Evolutionary conservation across 2,888 invertebrate species (phyloP).

Genomic region (Lycocerus yunnanus): DNA sequence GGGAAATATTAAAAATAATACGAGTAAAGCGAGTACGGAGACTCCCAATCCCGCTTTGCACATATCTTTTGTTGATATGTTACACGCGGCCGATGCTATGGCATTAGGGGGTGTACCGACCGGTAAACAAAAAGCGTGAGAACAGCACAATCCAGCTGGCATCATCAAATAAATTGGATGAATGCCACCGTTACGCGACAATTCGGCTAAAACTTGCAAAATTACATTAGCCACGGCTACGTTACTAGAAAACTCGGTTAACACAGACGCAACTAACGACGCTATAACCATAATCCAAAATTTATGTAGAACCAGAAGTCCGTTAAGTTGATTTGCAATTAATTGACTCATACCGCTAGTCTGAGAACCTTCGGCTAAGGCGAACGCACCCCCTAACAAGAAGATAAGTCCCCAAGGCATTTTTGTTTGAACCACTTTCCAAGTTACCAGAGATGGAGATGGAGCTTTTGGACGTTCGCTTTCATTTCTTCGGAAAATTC

Average conservation of each 20-base stretch:
- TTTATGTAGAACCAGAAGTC: constrained; percentile 66
- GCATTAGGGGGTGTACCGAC: constrained; percentile 96
- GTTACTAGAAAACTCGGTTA: constrained; percentile 90
- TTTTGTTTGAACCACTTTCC: constrained; percentile 83
- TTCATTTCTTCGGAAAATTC: constrained; percentile 65
- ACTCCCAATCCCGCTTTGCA: constrained; percentile 71
- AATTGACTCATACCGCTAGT: constrained; percentile 76
- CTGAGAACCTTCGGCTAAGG: constrained; percentile 84
- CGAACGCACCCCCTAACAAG: constrained; percentile 89
- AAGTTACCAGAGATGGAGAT: constrained; percentile 76
- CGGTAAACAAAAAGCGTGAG: constrained; percentile 92
- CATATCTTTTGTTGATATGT: constrained; percentile 80
- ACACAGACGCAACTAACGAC: constrained; percentile 75
- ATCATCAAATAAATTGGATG: constrained; percentile 91
- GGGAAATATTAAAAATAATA: constrained; percentile 74
- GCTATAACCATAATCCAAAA: constrained; percentile 74
- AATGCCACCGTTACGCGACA: constrained; percentile 65
- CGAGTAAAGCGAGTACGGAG: constrained; percentile 72
- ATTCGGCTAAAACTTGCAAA: constrained; percentile 80
- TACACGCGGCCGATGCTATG: constrained; percentile 83
- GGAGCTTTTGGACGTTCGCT: constrained; percentile 65
- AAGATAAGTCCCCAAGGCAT: constrained; percentile 91
- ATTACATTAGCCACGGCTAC: constrained; percentile 90
- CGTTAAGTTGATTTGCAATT: constrained; percentile 73
- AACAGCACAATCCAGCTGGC: constrained; percentile 86